Base-by-base conservation (phyloP, 1,140 invertebrate genomes). In the Trigoniulus corallinus region DNA sequence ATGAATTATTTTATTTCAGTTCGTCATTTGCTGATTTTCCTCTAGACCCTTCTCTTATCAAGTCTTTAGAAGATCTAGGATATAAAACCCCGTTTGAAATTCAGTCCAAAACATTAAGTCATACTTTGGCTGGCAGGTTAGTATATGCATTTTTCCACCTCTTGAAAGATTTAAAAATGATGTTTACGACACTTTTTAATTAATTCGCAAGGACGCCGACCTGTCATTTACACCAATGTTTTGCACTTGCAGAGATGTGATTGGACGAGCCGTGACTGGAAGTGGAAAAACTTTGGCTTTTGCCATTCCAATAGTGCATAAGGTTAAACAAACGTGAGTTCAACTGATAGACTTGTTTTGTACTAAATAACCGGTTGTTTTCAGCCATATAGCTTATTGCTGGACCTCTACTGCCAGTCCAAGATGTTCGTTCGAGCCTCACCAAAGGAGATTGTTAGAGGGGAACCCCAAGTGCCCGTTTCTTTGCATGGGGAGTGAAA, bases 221-320 rank as follows among this genome's bases (percentile, higher is more conserved):
- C 29, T 7, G 29, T 15, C 29, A 7, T 34, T 34, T 34, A 7
- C 29, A 7, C 15, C 29, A 34, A 7, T 34, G 7, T 34, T 42
- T 56, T 13, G 45, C 43, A 26, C 48, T 48, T 47, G 42, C 4
- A 20, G 42, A 12, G 42, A 44, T 24, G 42, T 44, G 4, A 12
- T 44, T 24, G 42, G 42, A 7, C 42, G 21, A 24, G 42, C 42
- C 21, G 18, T 21, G 4, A 44, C 42, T 24, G 42, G 42, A 20
- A 44, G 18, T 24, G 42, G 50, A 4, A 51, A 51, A 34, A 51
- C 50, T 18, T 24, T 47, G n/a, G 50, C 50, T 2, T 51, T 51
- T 24, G 4, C 42, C 4, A 21, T 44, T 20, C 42, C 42, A 7
- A 24, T 44, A 24, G 74, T 98, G 7, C 29, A 34, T 7, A 34